Evolutionary conservation across 2,888 invertebrate genomes (phyloP), one percentile per base, ranked within the genome.

Genomic region (Drosophila dives): DNA sequence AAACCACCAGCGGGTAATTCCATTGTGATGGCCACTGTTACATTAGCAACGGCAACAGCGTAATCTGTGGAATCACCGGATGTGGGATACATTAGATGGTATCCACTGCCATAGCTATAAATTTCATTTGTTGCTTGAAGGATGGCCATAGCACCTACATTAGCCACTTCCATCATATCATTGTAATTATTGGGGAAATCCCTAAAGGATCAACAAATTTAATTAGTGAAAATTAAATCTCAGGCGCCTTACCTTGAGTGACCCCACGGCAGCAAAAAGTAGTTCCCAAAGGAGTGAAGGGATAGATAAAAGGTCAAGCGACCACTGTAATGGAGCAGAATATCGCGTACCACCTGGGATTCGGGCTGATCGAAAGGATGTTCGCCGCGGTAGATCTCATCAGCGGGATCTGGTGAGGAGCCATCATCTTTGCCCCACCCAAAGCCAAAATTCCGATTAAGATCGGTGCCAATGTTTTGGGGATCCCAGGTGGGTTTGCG

Each of bases 241-340:
- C 1, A 1, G 17, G 12, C 5, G 75, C 90, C 90, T 15, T 95
- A 95, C 34, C 94, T 89, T 7, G 91, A 86, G 15, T 94, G 95
- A 2, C 95, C 95, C 95, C 95, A 96, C 0, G 95, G 95, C 81
- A 95, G 95, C 0, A 96, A 89, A 15, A 96, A 92, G 91, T 94
- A 95, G 78, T 95, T 94, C 2, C 97, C 97, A 81, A 95, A 97
- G 32, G 96, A 95, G 90, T 97, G 97, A 76, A 97, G 93, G 0
- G 96, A 95, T 1, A 97, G 86, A 90, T 96, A 97, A 51, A 96
- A 92, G 59, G 95, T 94, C 40, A 87, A 69, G 2, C 85, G 83
- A 33, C 68, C 84, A 0, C 94, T 92, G 38, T 94, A 91, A 5
- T 93, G 91, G 0, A 93, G 77, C 12, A 96, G 84, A 61, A 95